phyloP scores from a whole-genome alignment of 2,888 invertebrate genomes.

The Cantharis rufa region DNA sequence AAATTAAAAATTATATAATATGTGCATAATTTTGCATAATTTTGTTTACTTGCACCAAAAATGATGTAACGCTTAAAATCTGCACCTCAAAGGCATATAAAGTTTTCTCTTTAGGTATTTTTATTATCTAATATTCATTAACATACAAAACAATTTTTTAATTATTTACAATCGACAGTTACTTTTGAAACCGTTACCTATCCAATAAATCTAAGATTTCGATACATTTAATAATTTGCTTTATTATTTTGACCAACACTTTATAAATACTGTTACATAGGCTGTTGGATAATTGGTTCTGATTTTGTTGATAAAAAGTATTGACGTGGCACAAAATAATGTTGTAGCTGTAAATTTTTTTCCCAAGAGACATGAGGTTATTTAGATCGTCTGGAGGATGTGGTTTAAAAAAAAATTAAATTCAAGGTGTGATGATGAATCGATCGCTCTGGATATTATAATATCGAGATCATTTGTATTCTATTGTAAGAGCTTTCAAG shows the following conservation, averaged over 20 bases:
- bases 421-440: background rate
- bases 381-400: background rate
- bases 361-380: background rate
- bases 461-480: background rate
- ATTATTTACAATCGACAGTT: background rate
- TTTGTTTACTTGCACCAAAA: background rate
- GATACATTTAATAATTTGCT: background rate
- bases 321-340: background rate
- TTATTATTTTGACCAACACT: background rate
- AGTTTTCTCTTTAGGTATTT: slow-evolving; percentile 1
- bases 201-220: background rate
- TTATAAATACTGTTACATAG: background rate
- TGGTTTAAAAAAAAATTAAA: background rate
- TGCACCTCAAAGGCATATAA: background rate
- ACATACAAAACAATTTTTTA: background rate
- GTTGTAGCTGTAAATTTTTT: background rate
- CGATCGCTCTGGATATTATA: background rate
- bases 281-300: background rate
- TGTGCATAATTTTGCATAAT: slow-evolving; percentile 2
- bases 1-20: background rate
- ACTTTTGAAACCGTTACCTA: background rate
- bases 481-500: background rate
- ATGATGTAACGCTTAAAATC: background rate
- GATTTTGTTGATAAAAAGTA: background rate
- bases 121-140: background rate